These are phyloP conservation scores for Mustelus asterias DNA, from an alignment of 2,113 vertebrate genomes.

Conservation along the genomic window DNA sequence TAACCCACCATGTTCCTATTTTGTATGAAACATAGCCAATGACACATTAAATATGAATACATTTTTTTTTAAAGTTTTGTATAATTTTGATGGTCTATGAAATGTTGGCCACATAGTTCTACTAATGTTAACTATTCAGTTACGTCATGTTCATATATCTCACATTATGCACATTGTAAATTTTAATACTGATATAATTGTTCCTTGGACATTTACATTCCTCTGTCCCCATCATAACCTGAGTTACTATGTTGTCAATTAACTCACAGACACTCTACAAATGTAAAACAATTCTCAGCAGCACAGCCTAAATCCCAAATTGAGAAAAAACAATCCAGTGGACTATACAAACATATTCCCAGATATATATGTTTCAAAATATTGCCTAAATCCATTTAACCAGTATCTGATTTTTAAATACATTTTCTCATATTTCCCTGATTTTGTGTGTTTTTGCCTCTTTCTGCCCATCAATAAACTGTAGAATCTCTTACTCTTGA, in stretches of 20 bases:
- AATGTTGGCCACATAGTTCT: not conserved
- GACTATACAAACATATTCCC: not conserved
- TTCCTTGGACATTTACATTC: not conserved
- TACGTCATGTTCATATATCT: not conserved
- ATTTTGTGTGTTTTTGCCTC: not conserved
- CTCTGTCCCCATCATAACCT: not conserved
- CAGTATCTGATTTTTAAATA: not conserved
- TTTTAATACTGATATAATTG: not conserved
- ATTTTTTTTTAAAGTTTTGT: no score
- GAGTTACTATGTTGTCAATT: not conserved
- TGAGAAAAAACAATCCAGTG: not conserved
- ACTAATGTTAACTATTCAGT: no score
- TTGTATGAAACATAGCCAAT: no score
- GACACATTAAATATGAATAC: no score
- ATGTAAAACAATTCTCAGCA: not conserved
- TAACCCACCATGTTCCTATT: no score
- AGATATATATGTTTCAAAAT: not conserved
- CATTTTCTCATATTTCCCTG: not conserved
- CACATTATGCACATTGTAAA: no score
- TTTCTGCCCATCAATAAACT: not conserved
- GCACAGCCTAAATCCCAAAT: not conserved
- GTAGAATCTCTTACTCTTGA: not conserved
- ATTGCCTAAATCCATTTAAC: not conserved
- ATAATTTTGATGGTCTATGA: not conserved
- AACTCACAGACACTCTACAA: not conserved